phyloP scores from a whole-genome alignment of 2,888 invertebrate species.

The Drosophila barbarae region DNA sequence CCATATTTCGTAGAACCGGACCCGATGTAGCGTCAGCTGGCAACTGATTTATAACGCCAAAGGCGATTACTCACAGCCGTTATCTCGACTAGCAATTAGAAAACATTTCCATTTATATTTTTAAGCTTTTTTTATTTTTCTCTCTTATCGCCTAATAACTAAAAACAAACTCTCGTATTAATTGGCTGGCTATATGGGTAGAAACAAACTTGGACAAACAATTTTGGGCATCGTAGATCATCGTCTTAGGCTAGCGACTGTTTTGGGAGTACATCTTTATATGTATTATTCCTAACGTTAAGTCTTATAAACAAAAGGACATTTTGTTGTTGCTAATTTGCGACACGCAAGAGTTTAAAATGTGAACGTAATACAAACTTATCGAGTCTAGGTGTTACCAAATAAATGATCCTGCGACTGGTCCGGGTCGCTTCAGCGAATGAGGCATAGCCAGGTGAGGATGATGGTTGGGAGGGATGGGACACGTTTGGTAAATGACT shows the following conservation, averaged over 20 bases:
- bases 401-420: conserved; percentile 23
- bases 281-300: conserved; percentile 33
- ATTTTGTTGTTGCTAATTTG: conserved; percentile 32
- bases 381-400: conserved; percentile 19
- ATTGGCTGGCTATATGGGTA: conserved; percentile 18
- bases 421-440: conserved; percentile 24
- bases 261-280: conserved; percentile 31
- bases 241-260: conserved; percentile 32
- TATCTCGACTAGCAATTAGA: conserved; percentile 23
- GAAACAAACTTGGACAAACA: conserved; percentile 37
- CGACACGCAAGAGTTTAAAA: conserved; percentile 35
- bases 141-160: conserved; percentile 36
- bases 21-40: background rate
- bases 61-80: conserved; percentile 10
- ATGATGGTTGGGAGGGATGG: conserved; percentile 11
- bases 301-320: conserved; percentile 39
- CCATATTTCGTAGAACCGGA: background rate
- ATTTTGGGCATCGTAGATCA: conserved; percentile 30
- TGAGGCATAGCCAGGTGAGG: conserved; percentile 45
- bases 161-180: conserved; percentile 39
- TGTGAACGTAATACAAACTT: conserved; percentile 45
- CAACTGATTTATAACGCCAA: background rate
- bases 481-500: conserved; percentile 27
- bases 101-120: conserved; percentile 20
- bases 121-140: conserved; percentile 21